A percentile compares a stretch with the other conserved stretches of the same genome.
Evolutionary conservation across 2,888 invertebrate species (phyloP).

Genomic region (Andrena minutula): DNA sequence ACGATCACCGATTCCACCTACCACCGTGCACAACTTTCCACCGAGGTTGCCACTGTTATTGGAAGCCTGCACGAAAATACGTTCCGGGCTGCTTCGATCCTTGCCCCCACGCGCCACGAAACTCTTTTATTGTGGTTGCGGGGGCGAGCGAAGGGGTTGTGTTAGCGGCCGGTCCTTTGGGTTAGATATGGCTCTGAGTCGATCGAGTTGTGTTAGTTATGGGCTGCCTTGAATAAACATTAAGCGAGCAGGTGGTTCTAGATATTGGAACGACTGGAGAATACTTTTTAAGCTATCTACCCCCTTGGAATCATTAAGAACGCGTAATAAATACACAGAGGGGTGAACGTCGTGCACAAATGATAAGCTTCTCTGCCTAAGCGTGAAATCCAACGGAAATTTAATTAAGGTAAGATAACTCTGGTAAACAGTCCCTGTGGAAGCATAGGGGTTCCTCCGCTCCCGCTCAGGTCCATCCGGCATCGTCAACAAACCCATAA

Average conservation of each 20-base stretch:
- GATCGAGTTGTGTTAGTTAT: conserved; percentile 25
- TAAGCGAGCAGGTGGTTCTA: background rate
- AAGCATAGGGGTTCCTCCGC: conserved; percentile 43
- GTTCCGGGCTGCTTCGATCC: conserved; percentile 34
- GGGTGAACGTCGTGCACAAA: conserved; percentile 1
- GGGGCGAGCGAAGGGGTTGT: background rate
- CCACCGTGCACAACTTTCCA: conserved; percentile 59
- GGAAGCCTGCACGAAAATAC: conserved; percentile 41
- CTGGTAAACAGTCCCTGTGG: conserved; percentile 43
- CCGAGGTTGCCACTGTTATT: conserved; percentile 50
- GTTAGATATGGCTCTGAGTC: background rate
- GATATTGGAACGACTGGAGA: too few species aligned
- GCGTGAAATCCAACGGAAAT: conserved; percentile 6
- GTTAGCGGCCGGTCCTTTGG: background rate
- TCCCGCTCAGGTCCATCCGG: conserved; percentile 50
- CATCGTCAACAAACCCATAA: conserved; percentile 69
- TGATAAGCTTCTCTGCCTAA: background rate
- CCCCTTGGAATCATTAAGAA: background rate
- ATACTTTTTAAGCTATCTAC: too few species aligned
- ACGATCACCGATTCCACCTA: conserved; percentile 72
- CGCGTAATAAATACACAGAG: background rate
- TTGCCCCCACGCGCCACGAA: conserved; percentile 12
- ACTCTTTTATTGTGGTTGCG: conserved; percentile 55
- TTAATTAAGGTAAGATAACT: conserved; percentile 55
- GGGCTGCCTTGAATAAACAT: conserved; percentile 29